These are phyloP conservation scores for Neosilurus hyrtlii DNA, from an alignment of 2,797 vertebrate species.

Conservation along the genomic window DNA sequence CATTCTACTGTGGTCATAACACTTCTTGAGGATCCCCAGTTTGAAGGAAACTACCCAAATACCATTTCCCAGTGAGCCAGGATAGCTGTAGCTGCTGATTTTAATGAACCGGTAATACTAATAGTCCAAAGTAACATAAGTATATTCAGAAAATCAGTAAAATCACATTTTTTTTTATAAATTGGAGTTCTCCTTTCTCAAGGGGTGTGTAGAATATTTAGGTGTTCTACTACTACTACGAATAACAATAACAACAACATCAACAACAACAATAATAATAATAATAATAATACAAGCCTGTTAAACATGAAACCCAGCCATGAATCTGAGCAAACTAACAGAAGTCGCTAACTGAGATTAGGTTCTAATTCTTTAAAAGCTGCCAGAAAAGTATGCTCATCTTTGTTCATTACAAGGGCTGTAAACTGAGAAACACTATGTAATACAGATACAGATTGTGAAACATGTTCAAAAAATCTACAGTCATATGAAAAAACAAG, in stretches of 20 bases:
- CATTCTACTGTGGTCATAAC: conserved; percentile 32
- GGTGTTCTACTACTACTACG: background rate
- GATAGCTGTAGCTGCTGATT: conserved; percentile 7
- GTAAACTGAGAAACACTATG: background rate
- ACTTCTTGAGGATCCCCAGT: background rate
- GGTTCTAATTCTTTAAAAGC: conserved; percentile 2
- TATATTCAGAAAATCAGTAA: conserved; percentile 2
- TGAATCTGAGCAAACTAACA: background rate
- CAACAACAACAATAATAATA: no score
- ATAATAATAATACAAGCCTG: background rate
- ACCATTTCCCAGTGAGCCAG: background rate
- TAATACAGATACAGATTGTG: background rate
- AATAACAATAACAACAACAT: no score
- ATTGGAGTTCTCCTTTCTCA: no score
- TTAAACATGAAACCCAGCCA: background rate
- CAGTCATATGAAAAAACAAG: no score
- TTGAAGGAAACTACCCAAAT: conserved; percentile 5
- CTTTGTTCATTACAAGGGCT: conserved; percentile 3
- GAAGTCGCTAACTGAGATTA: background rate
- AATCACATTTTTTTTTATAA: background rate
- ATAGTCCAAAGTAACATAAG: background rate
- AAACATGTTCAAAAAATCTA: background rate
- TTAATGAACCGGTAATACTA: background rate
- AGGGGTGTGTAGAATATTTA: background rate
- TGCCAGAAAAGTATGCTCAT: conserved; percentile 13